phyloP scores from a whole-genome alignment of 2,888 invertebrate species.

The Spodoptera exigua region DNA sequence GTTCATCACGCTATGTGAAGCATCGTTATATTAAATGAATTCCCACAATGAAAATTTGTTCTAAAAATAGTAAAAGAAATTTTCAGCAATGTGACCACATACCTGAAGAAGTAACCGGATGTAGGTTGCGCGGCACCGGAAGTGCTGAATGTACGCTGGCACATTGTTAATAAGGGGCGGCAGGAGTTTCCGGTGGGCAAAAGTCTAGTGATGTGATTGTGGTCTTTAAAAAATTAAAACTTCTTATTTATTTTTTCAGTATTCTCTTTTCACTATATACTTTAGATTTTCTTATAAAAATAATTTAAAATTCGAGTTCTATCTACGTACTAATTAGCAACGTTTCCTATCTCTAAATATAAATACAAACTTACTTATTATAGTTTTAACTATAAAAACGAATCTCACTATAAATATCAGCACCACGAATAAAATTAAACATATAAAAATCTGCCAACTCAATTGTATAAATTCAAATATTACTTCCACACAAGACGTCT shows the following conservation, averaged over 20 bases:
- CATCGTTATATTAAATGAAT: background rate
- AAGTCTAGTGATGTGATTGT: conserved; percentile 32
- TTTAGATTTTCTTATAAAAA: too few relatives aligned
- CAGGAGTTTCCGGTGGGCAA: conserved; percentile 62
- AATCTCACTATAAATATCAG: background rate
- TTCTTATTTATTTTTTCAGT: too few relatives aligned
- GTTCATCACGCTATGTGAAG: too few relatives aligned
- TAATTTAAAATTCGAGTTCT: too few relatives aligned
- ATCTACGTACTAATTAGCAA: too few relatives aligned
- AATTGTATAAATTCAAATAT: conserved; percentile 14
- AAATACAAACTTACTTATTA: too few relatives aligned
- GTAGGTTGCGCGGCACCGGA: conserved; percentile 70
- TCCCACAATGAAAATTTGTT: conserved; percentile 1
- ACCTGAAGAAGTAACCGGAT: conserved; percentile 69
- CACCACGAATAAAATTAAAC: conserved; percentile 17
- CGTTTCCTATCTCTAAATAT: too few relatives aligned
- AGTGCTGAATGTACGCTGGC: conserved; percentile 73
- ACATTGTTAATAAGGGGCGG: conserved; percentile 76
- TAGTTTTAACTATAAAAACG: too few relatives aligned
- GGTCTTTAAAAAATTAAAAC: too few relatives aligned
- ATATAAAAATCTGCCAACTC: too few relatives aligned
- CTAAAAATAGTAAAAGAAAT: conserved; percentile 28
- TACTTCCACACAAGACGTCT: conserved; percentile 57
- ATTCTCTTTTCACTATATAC: too few relatives aligned
- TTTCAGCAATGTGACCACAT: conserved; percentile 50